A percentile compares a stretch with the other conserved stretches of the same genome.
Conservation (phyloP, 53 echinoderm and acorn worm species). For the Luidia sarsii region DNA sequence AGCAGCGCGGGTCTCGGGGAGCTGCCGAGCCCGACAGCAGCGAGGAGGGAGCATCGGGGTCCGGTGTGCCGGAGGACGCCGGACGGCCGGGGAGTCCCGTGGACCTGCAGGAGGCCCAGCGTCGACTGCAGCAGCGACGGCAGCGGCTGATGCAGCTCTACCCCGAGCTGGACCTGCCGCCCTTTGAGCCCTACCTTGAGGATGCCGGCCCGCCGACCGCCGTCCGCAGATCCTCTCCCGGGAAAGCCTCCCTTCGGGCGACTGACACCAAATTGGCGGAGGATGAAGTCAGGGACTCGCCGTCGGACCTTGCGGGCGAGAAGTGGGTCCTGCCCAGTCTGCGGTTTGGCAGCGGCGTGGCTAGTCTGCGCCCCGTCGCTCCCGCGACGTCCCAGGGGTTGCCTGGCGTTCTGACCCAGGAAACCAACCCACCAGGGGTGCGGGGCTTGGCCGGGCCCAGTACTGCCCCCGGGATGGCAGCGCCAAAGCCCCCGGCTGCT, state of each 20-base stretch:
- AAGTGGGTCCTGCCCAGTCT: too few relatives aligned
- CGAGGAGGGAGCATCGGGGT: too few relatives aligned
- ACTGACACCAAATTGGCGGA: too few relatives aligned
- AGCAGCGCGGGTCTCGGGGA: not conserved
- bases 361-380: too few relatives aligned
- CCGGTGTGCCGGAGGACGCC: not conserved
- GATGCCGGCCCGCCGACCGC: not conserved
- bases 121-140: constrained; percentile 67
- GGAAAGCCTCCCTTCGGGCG: too few relatives aligned
- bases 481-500: not conserved
- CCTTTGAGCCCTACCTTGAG: constrained; percentile 54
- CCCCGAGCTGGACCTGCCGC: constrained; percentile 66
- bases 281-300: too few relatives aligned
- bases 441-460: too few relatives aligned
- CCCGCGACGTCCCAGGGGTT: too few relatives aligned
- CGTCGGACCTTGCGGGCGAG: too few relatives aligned
- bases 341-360: too few relatives aligned
- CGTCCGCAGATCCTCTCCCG: too few relatives aligned
- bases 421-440: not conserved
- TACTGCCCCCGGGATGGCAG: not conserved
- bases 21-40: not conserved
- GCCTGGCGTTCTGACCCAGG: too few relatives aligned
- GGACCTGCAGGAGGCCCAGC: constrained; percentile 68
- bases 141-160: constrained; percentile 68
- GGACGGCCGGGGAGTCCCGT: constrained; percentile 38